phyloP scores from a whole-genome alignment of 92 coral and sea anemone genomes.

The Palythoa grandis region DNA sequence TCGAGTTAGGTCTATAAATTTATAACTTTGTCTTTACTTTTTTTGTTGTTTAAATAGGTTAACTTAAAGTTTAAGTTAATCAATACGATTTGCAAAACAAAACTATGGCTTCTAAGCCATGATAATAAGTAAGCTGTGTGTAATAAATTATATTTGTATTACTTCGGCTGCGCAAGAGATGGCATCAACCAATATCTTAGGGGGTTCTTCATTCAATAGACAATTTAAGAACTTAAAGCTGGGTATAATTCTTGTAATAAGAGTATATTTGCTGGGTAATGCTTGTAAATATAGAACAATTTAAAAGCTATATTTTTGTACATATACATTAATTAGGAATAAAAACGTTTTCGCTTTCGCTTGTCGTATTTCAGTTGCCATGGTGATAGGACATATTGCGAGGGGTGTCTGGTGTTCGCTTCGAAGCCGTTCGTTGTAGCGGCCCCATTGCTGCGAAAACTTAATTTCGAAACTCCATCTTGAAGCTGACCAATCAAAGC shows the following conservation, averaged over 20 bases:
- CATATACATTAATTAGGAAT: constrained; percentile 24
- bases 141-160: background rate
- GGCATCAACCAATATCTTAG: background rate
- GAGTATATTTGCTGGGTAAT: constrained; percentile 10
- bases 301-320: constrained; percentile 46
- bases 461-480: no score
- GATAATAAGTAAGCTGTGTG: no score
- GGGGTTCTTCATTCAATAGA: background rate
- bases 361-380: background rate
- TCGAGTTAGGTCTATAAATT: background rate
- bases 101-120: background rate
- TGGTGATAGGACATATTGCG: no score
- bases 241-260: constrained; percentile 7
- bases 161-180: background rate
- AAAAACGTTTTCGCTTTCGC: background rate
- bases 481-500: no score
- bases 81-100: background rate
- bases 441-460: no score
- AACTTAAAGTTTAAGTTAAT: background rate
- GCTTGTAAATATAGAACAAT: constrained; percentile 30
- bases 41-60: background rate
- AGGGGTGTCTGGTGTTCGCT: no score
- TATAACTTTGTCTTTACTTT: background rate
- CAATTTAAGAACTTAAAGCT: background rate
- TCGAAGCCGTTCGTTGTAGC: no score